Base-by-base conservation (phyloP, 2,888 invertebrate genomes). In the Timema podura region DNA sequence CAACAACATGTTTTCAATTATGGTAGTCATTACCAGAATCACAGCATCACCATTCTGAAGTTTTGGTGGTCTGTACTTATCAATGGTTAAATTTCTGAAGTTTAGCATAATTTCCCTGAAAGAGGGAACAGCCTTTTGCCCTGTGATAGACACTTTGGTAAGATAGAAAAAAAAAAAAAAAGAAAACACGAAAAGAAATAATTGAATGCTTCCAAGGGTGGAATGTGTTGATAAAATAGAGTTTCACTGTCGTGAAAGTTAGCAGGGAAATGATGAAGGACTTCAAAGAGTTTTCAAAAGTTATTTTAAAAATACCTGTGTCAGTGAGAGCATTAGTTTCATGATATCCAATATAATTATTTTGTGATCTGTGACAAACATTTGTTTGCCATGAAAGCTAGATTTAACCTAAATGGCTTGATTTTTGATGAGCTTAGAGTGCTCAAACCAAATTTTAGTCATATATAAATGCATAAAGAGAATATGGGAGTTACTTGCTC, bases 1-100 rank as follows among this genome's bases (percentile, higher is more conserved):
- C 61, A 61, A 61, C 61, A 16, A 10, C 9, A 61, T 61, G 61
- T 2, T 30, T 61, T 61, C 57, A 61, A 45, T 30, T 30, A 61
- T 16, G 61, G 61, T 61, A 61, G 61, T 61, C 61, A 45, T 61
- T 30, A 45, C 44, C 61, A 61, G 61, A 61, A 61, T 45, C 61
- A 61, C 61, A 61, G 30, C 0, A 61, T 61, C 30, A 61, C 61
- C n/a, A 61, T 61, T 16, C 61, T 61, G 61, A 61, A 13, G 61
- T 16, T 61, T 30, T 61, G 61, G 61, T 30, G 13, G 61, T 61
- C 61, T 61, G 1, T 61, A 57, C n/a, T 57, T 5, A 57, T 57
- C 44, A 61, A 8, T 61, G 61, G 61, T 61, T 13, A 30, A 30
- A 30, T 61, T 9, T 61, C 9, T 9, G 30, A 61, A 61, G 61